phyloP scores from a whole-genome alignment of 2,113 vertebrate genomes.

The Prunella fulvescens region DNA sequence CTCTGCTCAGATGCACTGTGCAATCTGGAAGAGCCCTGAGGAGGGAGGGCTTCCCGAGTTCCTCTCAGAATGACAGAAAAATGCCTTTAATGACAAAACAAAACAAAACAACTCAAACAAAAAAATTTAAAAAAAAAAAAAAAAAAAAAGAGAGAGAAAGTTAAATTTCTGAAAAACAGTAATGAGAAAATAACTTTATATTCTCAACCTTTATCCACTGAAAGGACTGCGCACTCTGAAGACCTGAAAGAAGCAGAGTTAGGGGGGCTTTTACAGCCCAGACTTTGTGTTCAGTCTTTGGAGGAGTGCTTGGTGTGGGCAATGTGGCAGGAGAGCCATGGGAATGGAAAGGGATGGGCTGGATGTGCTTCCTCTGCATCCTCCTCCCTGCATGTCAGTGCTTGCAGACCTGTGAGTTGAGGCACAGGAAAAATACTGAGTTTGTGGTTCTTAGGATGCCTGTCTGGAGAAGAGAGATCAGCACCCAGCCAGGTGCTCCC shows the following conservation, averaged over 20 bases:
- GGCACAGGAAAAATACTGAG: not conserved
- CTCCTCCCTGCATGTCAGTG: not conserved
- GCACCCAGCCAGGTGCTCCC: not conserved
- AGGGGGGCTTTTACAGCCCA: not conserved
- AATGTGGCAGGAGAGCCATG: not conserved
- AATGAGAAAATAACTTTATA: not conserved
- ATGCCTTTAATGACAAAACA: not conserved
- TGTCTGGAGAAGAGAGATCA: not conserved
- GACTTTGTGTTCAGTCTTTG: not conserved
- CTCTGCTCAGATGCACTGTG: not conserved
- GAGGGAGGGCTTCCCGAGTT: not conserved
- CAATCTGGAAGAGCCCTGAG: not conserved
- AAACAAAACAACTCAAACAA: not conserved
- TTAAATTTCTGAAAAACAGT: not conserved
- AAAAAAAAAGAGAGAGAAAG: not conserved
- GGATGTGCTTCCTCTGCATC: not conserved
- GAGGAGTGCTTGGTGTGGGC: not conserved
- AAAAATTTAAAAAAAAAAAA: not conserved
- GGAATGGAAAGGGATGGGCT: not conserved
- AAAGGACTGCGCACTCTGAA: not conserved
- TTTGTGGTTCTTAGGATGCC: not conserved
- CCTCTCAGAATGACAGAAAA: not conserved
- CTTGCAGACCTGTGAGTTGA: not conserved
- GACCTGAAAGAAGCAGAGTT: not conserved
- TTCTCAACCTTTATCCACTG: not conserved